Percentiles rank a stretch among this genome's conserved stretches.
phyloP scores from a whole-genome alignment of 2,888 invertebrate genomes.

The Zygaena filipendulae region DNA sequence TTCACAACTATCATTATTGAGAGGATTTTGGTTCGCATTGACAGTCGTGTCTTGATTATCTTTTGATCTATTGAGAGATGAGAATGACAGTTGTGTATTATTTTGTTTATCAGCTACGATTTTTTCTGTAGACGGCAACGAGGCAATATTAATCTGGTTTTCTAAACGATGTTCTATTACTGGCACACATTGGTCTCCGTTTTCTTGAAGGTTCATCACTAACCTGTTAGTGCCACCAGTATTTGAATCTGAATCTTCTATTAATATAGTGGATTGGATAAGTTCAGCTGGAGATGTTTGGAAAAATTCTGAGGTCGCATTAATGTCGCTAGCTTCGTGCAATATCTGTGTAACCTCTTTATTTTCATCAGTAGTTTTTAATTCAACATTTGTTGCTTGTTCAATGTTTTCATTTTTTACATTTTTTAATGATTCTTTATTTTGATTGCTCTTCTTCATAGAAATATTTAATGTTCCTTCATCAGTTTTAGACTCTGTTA shows the following conservation, averaged over 20 bases:
- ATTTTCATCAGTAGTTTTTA: neutral
- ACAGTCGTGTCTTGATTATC: neutral
- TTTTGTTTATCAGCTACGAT: neutral
- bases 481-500: constrained; percentile 14
- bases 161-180: constrained; percentile 25
- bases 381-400: too few species aligned
- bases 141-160: constrained; percentile 4
- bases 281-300: constrained; percentile 24
- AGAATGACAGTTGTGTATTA: neutral
- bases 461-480: constrained; percentile 12
- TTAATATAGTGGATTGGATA: constrained; percentile 29
- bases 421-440: constrained; percentile 6
- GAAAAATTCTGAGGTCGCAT: constrained; percentile 26
- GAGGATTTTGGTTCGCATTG: neutral
- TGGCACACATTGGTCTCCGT: constrained; percentile 50
- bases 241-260: constrained; percentile 46
- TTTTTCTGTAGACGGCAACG: constrained; percentile 6
- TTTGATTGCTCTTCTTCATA: constrained; percentile 8
- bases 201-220: constrained; percentile 20
- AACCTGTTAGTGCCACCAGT: constrained; percentile 21
- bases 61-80: neutral
- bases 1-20: constrained; percentile 32
- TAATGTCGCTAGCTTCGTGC: constrained; percentile 10
- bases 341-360: constrained; percentile 6
- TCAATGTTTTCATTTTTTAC: constrained; percentile 6